Percentiles rank a stretch among this genome's conserved stretches.
phyloP scores from a whole-genome alignment of 2,797 vertebrate species.

The Mastacembelus armatus region DNA sequence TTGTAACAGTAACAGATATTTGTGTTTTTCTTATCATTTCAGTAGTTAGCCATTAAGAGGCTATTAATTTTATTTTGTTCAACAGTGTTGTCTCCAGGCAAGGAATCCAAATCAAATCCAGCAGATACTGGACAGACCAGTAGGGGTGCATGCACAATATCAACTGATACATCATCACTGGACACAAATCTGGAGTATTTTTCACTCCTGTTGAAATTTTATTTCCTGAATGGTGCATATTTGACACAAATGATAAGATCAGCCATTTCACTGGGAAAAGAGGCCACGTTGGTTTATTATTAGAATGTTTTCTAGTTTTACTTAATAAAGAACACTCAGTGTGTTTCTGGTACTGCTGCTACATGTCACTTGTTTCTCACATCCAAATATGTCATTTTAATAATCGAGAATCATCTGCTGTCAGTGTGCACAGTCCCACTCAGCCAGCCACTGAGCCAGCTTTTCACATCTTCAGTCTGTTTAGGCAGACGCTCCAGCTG shows the following conservation, averaged over 20 bases:
- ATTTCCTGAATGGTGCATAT: slow-evolving; percentile 71
- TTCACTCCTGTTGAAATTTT: slow-evolving; percentile 61
- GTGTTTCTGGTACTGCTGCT: slow-evolving; percentile 42
- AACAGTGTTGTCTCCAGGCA: slow-evolving; percentile 13
- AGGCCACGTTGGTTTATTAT: slow-evolving; percentile 66
- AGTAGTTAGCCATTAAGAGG: slow-evolving; percentile 15
- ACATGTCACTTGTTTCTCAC: slow-evolving; percentile 47
- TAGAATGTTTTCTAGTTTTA: slow-evolving; percentile 54
- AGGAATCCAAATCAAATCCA: slow-evolving; percentile 3
- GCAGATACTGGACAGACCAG: slow-evolving; percentile 9
- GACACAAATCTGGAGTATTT: slow-evolving; percentile 42
- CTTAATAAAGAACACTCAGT: slow-evolving; percentile 51
- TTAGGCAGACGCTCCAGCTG: slow-evolving; percentile 56
- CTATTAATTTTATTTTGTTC: slow-evolving; percentile 35
- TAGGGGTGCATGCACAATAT: slow-evolving; percentile 16
- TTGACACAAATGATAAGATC: slow-evolving; percentile 73
- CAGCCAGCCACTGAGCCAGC: slow-evolving; percentile 32
- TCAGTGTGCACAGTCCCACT: slow-evolving; percentile 57
- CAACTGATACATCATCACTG: slow-evolving; percentile 18
- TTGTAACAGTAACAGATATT: too few relatives aligned
- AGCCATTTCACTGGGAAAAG: slow-evolving; percentile 60
- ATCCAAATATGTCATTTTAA: slow-evolving; percentile 65
- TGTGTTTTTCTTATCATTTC: too few relatives aligned
- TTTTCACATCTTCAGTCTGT: slow-evolving; percentile 49
- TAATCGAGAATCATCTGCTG: slow-evolving; percentile 75